A percentile compares a stretch with the other conserved stretches of the same genome.
Conservation (phyloP, 2,888 invertebrate species). For the Gryllus longicercus region DNA sequence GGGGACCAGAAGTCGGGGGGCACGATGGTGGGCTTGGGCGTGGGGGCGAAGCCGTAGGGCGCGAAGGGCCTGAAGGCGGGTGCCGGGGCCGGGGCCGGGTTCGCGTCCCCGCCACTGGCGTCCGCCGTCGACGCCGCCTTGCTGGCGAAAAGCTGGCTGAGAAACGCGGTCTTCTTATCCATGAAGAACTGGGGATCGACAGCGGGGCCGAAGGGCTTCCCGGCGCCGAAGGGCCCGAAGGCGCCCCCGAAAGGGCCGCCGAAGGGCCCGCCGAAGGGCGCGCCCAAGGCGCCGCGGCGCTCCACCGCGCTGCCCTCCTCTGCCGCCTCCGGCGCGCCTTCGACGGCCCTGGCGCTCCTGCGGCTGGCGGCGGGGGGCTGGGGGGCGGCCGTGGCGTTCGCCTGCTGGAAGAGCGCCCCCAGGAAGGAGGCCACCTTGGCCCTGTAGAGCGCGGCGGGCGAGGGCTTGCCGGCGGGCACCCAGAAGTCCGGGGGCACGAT, state of each 20-base stretch:
- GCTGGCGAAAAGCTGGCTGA: background rate
- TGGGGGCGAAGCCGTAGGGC: background rate
- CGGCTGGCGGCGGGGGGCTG: conserved; percentile 39
- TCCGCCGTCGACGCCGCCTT: background rate
- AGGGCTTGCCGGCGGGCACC: conserved; percentile 39
- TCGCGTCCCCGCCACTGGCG: background rate
- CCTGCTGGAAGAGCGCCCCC: conserved; percentile 42
- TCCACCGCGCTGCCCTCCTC: background rate
- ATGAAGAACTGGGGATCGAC: background rate
- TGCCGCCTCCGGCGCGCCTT: background rate
- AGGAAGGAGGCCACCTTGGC: conserved; percentile 44
- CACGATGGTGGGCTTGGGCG: conserved; percentile 19
- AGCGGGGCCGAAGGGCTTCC: background rate
- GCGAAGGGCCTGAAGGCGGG: background rate
- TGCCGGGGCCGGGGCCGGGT: background rate
- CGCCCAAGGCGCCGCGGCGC: too few relatives aligned
- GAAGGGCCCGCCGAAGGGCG: background rate
- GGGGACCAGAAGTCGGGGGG: conserved; percentile 21
- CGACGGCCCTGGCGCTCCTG: conserved; percentile 38
- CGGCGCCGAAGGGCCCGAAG: background rate
- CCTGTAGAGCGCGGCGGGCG: conserved; percentile 42
- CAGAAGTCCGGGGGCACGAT: conserved; percentile 39
- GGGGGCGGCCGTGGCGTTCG: background rate
- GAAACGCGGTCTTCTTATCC: conserved; percentile 21
- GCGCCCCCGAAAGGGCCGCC: background rate